Evolutionary conservation across 1,140 invertebrate species (phyloP).

Genomic region (Gonioctena quinquepunctata): DNA sequence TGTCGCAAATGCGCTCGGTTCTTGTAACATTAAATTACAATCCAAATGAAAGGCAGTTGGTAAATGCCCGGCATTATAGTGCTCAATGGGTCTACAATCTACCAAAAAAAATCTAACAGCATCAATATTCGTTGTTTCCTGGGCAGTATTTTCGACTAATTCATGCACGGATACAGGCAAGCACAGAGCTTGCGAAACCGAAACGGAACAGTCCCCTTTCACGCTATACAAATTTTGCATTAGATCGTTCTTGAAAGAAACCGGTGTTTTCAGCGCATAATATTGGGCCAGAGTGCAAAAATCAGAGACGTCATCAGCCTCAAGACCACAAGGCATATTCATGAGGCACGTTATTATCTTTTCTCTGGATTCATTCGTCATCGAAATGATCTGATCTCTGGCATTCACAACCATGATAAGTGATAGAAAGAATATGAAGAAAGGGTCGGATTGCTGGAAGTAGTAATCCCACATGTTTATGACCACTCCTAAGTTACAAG

Average conservation of each 20-base stretch:
- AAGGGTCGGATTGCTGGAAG: constrained; percentile 94
- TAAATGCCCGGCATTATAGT: constrained; percentile 95
- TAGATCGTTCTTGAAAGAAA: constrained; percentile 82
- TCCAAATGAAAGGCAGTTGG: constrained; percentile 97
- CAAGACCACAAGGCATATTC: constrained; percentile 81
- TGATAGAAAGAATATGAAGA: constrained; percentile 93
- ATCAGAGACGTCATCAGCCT: constrained; percentile 94
- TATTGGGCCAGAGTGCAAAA: constrained; percentile 95
- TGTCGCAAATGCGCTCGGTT: constrained; percentile 90
- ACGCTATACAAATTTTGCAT: constrained; percentile 57
- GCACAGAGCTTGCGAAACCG: constrained; percentile 88
- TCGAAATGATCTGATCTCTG: constrained; percentile 84
- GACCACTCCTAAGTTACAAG: constrained; percentile 84
- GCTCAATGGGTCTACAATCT: constrained; percentile 93
- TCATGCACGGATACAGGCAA: constrained; percentile 90
- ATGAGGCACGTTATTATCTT: constrained; percentile 73
- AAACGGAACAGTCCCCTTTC: constrained; percentile 53
- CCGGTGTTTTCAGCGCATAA: constrained; percentile 89
- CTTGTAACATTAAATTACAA: constrained; percentile 95
- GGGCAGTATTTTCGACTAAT: constrained; percentile 70
- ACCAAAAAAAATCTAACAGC: constrained; percentile 92
- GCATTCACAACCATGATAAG: constrained; percentile 96
- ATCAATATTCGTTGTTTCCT: constrained; percentile 61
- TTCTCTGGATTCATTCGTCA: constrained; percentile 75
- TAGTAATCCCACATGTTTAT: constrained; percentile 97